These are phyloP conservation scores for Macroramphosus scolopax DNA, from an alignment of 2,797 vertebrate genomes.

Conservation along the genomic window DNA sequence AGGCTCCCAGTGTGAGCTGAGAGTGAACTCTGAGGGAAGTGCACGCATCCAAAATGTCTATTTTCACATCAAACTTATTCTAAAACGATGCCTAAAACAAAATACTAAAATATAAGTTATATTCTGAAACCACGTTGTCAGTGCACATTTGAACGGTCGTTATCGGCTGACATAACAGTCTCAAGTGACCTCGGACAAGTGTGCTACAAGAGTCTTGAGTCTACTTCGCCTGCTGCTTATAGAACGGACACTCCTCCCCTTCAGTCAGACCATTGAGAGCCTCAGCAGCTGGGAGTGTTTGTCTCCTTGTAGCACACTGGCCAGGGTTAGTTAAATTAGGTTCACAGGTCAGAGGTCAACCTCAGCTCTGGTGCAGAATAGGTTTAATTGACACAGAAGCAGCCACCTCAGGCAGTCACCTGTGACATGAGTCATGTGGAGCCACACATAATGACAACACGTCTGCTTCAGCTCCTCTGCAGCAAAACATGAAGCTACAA, in stretches of 20 bases:
- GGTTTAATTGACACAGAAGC: constrained; percentile 50
- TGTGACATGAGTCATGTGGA: constrained; percentile 20
- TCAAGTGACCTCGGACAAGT: constrained; percentile 54
- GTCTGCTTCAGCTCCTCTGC: too few species aligned
- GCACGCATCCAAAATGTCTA: not conserved
- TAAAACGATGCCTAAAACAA: not conserved
- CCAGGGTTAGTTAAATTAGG: constrained; percentile 59
- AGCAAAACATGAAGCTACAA: too few species aligned
- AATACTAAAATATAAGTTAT: not conserved
- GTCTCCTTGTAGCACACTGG: constrained; percentile 56
- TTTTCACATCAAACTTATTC: not conserved
- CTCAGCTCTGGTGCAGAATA: constrained; percentile 28
- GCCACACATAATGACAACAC: not conserved
- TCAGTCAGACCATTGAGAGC: constrained; percentile 58
- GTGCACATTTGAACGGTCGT: constrained; percentile 13
- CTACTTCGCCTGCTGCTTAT: constrained; percentile 8
- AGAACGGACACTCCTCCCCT: constrained; percentile 59
- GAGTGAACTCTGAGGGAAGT: constrained; percentile 27
- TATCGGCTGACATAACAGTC: constrained; percentile 41
- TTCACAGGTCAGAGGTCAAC: constrained; percentile 62
- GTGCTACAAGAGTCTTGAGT: constrained; percentile 34
- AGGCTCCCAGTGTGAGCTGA: constrained; percentile 39
- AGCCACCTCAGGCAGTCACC: constrained; percentile 24
- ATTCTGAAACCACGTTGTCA: constrained; percentile 7
- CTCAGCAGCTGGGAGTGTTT: constrained; percentile 72